Base-by-base conservation (phyloP, 2,113 vertebrate genomes). In the Heterotilapia buettikoferi region DNA sequence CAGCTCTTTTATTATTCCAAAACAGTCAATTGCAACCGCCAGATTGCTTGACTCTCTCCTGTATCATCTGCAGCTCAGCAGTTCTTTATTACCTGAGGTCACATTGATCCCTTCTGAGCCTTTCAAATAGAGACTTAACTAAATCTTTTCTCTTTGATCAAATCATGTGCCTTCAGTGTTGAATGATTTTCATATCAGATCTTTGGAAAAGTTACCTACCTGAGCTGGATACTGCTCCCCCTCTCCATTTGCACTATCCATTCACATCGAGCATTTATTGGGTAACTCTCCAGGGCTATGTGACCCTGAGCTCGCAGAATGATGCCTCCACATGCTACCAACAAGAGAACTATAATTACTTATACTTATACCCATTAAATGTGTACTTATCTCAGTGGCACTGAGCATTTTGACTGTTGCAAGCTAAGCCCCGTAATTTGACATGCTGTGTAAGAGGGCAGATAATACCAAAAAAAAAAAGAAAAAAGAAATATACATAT, bases 271-370 rank as follows among this genome's bases (percentile, higher is more conserved):
- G 97, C 97, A 40, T 99, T 98, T 85, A 97, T 95, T 1, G 98
- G 97, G 87, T 98, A 98, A 90, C 97, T 97, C 85, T 98, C 97
- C 93, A 98, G 73, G 82, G 97, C 95, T 87, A 98, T 96, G 88
- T 98, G 97, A 89, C 98, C 98, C 87, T 97, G 97, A 4, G 97
- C 84, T 82, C 94, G 96, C 57, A 89, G 95, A 85, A 98, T 94
- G 90, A 98, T 94, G 80, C 97, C 97, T 59, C 98, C 97, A 0
- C 98, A 98, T 19, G 95, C 98, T 99, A 63, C 66, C 79, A 90
- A 90, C 38, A 86, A 52, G 52, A 90, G 7, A 87, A 82, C 11
- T 29, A 56, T 40, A 61, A 76, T 88, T 73, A 93, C 50, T 82
- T 83, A 79, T 73, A 26, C 80, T 53, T 80, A 56, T 66, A 63